Base-by-base conservation (phyloP, 2,797 vertebrate genomes). In the Podarcis lilfordi region DNA sequence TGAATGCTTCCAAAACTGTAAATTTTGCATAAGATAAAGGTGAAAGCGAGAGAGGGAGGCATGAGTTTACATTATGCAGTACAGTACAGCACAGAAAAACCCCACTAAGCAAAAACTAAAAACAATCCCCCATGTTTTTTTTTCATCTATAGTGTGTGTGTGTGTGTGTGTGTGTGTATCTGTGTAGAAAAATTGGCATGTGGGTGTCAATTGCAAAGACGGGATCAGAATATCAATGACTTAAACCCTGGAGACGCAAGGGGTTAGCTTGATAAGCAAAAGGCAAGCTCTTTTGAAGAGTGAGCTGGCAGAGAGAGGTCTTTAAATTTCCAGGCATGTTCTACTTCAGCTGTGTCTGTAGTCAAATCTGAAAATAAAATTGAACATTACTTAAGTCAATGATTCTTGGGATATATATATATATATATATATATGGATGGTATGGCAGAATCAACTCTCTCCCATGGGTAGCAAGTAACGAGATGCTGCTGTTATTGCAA, bases 141-240 rank as follows among this genome's bases (percentile, higher is more conserved):
- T 91, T 84, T 69, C 40, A 91, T 86, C 86, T 89, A 92, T 85
- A 37, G 32, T 32, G 32, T 32, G 32, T 32, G 32, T 32, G 32
- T 32, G 32, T 32, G 32, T 32, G 91, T 86, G 55, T 80, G 50
- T 61, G 29, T n/a, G 17, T 61, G 79, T 35, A 2, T 23, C 5
- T 61, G 4, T 61, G 59, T 61, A 23, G 50, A 55, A 86, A 74
- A 86, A n/a, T 66, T 55, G 64, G 85, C 25, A 27, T 66, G 80
- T 93, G 90, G 27, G 85, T 40, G 0, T 88, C 92, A 91, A 94
- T 92, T 91, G 88, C 89, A 85, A 91, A 87, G 91, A 89, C 89
- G 68, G 61, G 13, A 91, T 94, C 91, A 92, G 93, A 95, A 94
- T 95, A 95, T 94, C 95, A 93, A 95, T 95, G 93, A 89, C 75